These are phyloP conservation scores for Plutomurus gul DNA, from an alignment of 1,140 invertebrate species.

Conservation along the genomic window DNA sequence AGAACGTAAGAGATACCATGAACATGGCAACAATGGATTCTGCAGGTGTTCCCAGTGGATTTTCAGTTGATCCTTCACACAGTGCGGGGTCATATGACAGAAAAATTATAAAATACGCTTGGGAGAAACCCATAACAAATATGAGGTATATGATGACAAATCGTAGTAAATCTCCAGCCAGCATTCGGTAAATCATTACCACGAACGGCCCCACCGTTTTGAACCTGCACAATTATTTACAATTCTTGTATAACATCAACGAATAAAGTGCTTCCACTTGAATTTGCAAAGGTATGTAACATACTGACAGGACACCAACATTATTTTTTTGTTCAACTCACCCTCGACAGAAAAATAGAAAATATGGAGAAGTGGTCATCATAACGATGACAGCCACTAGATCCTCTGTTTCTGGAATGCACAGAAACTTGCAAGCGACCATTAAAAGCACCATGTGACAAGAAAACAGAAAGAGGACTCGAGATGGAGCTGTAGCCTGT, in stretches of 20 bases:
- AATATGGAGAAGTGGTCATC: conserved; percentile 91
- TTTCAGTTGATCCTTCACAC: conserved; percentile 59
- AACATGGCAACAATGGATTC: conserved; percentile 97
- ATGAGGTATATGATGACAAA: conserved; percentile 96
- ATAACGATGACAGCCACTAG: conserved; percentile 69
- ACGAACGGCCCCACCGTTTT: conserved; percentile 98
- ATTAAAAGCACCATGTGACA: conserved; percentile 83
- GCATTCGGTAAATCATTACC: conserved; percentile 99
- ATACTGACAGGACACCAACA: too few species aligned
- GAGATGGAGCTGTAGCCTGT: conserved; percentile 82
- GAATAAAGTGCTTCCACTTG: too few species aligned
- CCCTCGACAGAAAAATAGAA: conserved; percentile 92
- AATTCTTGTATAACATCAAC: too few species aligned
- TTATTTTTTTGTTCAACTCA: too few species aligned
- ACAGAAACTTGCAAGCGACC: conserved; percentile 80
- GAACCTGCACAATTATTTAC: too few species aligned
- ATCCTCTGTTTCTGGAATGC: conserved; percentile 83
- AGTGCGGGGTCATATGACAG: conserved; percentile 34
- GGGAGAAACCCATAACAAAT: conserved; percentile 97
- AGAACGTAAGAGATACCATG: conserved; percentile 95
- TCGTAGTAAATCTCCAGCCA: conserved; percentile 89
- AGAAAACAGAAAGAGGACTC: conserved; percentile 92
- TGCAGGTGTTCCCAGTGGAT: conserved; percentile 85
- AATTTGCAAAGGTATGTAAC: too few species aligned
- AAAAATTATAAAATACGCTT: conserved; percentile 67